A percentile compares a stretch with the other conserved stretches of the same genome.
These are phyloP conservation scores for Dallia pectoralis DNA, from an alignment of 2,797 vertebrate species.

Conservation along the genomic window DNA sequence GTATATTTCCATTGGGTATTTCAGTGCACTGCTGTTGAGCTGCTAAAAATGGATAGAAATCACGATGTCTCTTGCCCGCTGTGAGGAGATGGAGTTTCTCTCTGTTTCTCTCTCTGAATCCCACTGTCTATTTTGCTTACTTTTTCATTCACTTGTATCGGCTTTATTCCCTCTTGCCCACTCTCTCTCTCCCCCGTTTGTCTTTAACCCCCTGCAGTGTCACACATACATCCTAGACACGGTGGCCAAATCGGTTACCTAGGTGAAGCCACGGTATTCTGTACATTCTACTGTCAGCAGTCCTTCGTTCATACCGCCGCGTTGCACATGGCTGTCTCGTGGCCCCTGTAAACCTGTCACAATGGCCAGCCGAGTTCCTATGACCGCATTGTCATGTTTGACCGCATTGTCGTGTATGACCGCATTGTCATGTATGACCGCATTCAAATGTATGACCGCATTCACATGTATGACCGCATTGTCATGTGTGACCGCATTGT, in stretches of 20 bases:
- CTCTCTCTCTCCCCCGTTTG: slow-evolving; percentile 1
- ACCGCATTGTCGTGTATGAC: neutral
- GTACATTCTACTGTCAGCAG: neutral
- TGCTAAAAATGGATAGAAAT: neutral
- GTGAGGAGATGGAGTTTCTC: neutral
- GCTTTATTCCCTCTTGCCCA: slow-evolving; percentile 17
- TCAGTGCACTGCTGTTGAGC: neutral
- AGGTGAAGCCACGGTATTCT: neutral
- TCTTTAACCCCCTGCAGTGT: slow-evolving; percentile 39
- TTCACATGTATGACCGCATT: too few relatives aligned
- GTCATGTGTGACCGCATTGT: too few relatives aligned
- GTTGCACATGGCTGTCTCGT: slow-evolving; percentile 25
- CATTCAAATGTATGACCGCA: too few relatives aligned
- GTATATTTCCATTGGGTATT: neutral
- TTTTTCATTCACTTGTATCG: too few relatives aligned
- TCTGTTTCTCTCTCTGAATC: slow-evolving; percentile 17
- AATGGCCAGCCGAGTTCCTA: slow-evolving; percentile 55
- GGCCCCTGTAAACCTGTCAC: slow-evolving; percentile 4
- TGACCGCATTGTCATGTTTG: slow-evolving; percentile 63
- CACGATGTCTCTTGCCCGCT: neutral
- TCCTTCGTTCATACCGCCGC: neutral
- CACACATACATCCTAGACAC: neutral
- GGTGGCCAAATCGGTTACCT: neutral
- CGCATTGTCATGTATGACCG: too few relatives aligned
- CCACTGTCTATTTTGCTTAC: neutral